Conservation (phyloP, 2,113 vertebrate species). For the Oncorhynchus masou region DNA sequence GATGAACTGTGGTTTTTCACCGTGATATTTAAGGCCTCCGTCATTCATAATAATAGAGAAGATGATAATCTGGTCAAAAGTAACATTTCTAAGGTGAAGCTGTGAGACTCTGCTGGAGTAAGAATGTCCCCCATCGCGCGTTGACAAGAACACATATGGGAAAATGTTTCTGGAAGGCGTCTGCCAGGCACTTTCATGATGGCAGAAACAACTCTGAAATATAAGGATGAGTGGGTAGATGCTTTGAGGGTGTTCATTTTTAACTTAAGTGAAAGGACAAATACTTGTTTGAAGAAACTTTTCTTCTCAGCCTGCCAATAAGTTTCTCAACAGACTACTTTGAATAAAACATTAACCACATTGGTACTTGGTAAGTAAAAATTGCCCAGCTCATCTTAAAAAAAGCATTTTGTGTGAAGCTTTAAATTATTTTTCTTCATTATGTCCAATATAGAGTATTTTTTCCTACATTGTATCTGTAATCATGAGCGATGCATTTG, state of each 20-base stretch:
- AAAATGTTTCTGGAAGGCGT: background rate
- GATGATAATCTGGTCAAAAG: constrained; percentile 69
- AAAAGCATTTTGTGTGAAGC: too few species aligned
- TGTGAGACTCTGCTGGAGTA: constrained; percentile 27
- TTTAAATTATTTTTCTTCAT: background rate
- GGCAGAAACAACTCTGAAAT: constrained; percentile 6
- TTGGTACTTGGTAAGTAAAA: too few species aligned
- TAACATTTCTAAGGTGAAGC: constrained; percentile 63
- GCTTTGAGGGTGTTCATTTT: too few species aligned
- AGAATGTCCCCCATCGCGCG: constrained; percentile 17
- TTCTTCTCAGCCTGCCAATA: too few species aligned
- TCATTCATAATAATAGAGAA: constrained; percentile 57
- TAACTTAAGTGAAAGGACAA: too few species aligned
- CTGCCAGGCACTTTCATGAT: constrained; percentile 15
- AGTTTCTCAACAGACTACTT: too few species aligned
- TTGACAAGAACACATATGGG: background rate
- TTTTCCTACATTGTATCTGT: too few species aligned
- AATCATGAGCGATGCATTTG: background rate
- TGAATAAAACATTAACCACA: too few species aligned
- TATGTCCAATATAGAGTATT: background rate
- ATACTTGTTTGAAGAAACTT: too few species aligned
- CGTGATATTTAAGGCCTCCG: constrained; percentile 40
- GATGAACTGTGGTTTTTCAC: constrained; percentile 42
- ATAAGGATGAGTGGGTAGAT: background rate
- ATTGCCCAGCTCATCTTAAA: too few species aligned